phyloP scores from a whole-genome alignment of 2,888 invertebrate species.

The Lithophane socia region DNA sequence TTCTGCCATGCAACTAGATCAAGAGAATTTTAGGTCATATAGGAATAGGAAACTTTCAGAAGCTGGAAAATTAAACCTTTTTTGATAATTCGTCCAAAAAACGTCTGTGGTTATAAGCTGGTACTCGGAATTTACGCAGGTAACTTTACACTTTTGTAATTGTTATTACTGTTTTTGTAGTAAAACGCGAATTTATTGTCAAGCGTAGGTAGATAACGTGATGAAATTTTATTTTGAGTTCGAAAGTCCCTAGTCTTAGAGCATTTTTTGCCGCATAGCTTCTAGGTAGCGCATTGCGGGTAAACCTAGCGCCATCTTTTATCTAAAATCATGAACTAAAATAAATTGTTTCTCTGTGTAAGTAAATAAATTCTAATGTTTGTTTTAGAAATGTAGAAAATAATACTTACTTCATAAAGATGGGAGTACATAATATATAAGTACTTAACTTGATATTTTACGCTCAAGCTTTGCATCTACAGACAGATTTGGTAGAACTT shows the following conservation, averaged over 20 bases:
- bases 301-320: slow-evolving; percentile 60
- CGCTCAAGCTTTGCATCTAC: not conserved
- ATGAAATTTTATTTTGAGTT: slow-evolving; percentile 13
- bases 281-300: slow-evolving; percentile 65
- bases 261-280: slow-evolving; percentile 59
- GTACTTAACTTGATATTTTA: not conserved
- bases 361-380: slow-evolving; percentile 1
- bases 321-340: slow-evolving; percentile 46
- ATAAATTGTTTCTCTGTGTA: not conserved
- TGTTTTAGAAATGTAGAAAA: not conserved
- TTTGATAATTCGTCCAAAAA: slow-evolving; percentile 7
- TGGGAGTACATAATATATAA: not conserved
- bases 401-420: not conserved
- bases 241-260: slow-evolving; percentile 15
- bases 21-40: slow-evolving; percentile 72
- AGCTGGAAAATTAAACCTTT: slow-evolving; percentile 24
- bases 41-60: slow-evolving; percentile 65
- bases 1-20: slow-evolving; percentile 71
- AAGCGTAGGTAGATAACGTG: not conserved
- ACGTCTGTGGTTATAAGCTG: not conserved
- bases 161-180: not conserved
- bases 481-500: not conserved
- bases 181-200: not conserved
- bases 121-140: not conserved
- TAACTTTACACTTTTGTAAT: not conserved